Evolutionary conservation across 1,140 invertebrate species (phyloP).

Genomic region (Aleiodes sp.): DNA sequence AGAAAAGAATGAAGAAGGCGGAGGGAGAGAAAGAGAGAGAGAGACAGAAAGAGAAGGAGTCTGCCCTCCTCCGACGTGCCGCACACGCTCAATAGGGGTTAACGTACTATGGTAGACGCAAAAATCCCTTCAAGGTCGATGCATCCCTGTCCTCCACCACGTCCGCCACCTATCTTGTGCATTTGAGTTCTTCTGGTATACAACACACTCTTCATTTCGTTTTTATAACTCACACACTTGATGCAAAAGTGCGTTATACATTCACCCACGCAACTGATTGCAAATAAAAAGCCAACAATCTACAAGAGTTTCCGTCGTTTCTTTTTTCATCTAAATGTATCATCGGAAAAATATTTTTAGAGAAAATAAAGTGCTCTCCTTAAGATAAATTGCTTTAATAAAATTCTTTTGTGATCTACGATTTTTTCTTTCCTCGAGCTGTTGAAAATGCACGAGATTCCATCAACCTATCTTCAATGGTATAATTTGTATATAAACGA

Average conservation of each 20-base stretch:
- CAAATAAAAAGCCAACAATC: background rate
- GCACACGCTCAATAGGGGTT: slow-evolving; percentile 49
- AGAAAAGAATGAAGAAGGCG: slow-evolving; percentile 21
- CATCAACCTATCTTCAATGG: too few species aligned
- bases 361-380: too few species aligned
- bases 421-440: too few species aligned
- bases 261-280: slow-evolving; percentile 55
- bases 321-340: too few species aligned
- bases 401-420: too few species aligned
- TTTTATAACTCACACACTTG: slow-evolving; percentile 27
- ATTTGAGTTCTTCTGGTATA: slow-evolving; percentile 17
- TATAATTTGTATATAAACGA: too few species aligned
- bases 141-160: slow-evolving; percentile 58
- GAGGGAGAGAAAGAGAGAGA: slow-evolving; percentile 38
- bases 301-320: background rate
- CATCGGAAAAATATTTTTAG: too few species aligned
- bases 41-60: slow-evolving; percentile 34
- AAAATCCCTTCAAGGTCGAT: slow-evolving; percentile 66
- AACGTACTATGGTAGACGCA: slow-evolving; percentile 64
- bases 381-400: too few species aligned
- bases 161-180: slow-evolving; percentile 34
- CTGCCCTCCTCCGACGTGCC: slow-evolving; percentile 33
- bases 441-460: too few species aligned
- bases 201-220: slow-evolving; percentile 27
- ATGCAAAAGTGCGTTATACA: slow-evolving; percentile 29